Base-by-base conservation (phyloP, 2,888 invertebrate species). In the Sclerodermus sp. region DNA sequence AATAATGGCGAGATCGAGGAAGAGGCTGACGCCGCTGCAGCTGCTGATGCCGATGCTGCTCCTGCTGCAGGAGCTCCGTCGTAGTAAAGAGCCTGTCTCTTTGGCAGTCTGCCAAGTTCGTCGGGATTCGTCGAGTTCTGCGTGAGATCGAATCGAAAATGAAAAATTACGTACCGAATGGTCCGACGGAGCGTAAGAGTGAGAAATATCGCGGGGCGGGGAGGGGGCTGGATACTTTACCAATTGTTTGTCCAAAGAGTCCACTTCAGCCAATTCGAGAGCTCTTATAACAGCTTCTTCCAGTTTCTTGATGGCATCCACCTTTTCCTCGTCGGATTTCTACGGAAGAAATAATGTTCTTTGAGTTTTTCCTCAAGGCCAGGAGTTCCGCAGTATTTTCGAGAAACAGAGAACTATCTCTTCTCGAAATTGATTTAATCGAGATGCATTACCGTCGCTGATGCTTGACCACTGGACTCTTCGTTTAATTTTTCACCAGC, bases 71-170 rank as follows among this genome's bases (percentile, higher is more conserved):
- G 23, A 6, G 12, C 37, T 17, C n/a, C n/a, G n/a, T n/a, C n/a
- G n/a, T n/a, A n/a, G n/a, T n/a, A 30, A n/a, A n/a, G 8, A 23
- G 23, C 13, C 0, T 49, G 45, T 31, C 52, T 45, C 18, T 53
- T 52, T 6, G 41, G 38, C 23, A 49, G 15, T 2, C 40, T 49
- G 38, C 23, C 45, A 1, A 9, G 18, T 23, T 6, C 14, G 9
- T 36, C 44, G n/a, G 23, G 15, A 16, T 23, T 30, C n/a, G 34
- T 41, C 12, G 31, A 16, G n/a, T 49, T 45, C 17, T 44, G 36
- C 15, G 45, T 23, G 32, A 9, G 9, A 1, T 16, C 29, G 13
- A 3, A n/a, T 39, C 14, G n/a, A 12, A 8, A n/a, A 8, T 16
- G 10, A 36, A 36, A n/a, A 6, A n/a, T n/a, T n/a, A n/a, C n/a